Conservation (phyloP, 2,797 vertebrate species). For the Acrossocheilus wenchowensis region DNA sequence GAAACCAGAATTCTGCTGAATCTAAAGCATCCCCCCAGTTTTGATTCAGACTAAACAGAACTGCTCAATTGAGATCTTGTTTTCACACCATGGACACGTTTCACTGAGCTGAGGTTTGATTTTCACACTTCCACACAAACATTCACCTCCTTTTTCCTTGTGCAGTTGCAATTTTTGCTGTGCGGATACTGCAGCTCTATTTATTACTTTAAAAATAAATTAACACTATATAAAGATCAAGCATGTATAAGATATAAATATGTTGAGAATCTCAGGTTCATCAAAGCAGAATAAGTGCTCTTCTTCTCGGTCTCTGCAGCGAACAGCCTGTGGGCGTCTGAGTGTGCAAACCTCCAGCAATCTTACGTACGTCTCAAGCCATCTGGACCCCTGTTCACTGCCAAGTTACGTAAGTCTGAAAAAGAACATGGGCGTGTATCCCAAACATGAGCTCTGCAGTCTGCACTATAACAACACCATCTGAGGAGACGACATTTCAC, state of each 20-base stretch:
- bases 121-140: not conserved
- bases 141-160: not conserved
- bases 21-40: not conserved
- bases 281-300: not conserved
- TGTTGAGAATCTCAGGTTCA: not conserved
- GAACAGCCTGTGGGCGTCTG: slow-evolving; percentile 51
- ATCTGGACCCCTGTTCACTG: slow-evolving; percentile 49
- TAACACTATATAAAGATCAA: not conserved
- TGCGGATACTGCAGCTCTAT: not conserved
- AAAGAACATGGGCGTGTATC: slow-evolving; percentile 40
- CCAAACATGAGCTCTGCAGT: slow-evolving; percentile 13
- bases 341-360: slow-evolving; percentile 49
- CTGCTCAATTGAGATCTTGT: not conserved
- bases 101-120: not conserved
- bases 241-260: not conserved
- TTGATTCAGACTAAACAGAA: not conserved
- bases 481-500: not conserved
- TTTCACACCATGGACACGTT: not conserved
- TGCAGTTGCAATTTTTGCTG: not conserved
- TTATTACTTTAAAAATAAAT: not conserved
- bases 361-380: slow-evolving; percentile 47
- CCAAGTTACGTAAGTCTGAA: slow-evolving; percentile 55
- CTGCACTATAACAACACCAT: slow-evolving; percentile 13
- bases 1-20: not conserved
- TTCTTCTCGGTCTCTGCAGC: slow-evolving; percentile 11